phyloP scores from a whole-genome alignment of 2,888 invertebrate species.

The Drosophila multiciliata region DNA sequence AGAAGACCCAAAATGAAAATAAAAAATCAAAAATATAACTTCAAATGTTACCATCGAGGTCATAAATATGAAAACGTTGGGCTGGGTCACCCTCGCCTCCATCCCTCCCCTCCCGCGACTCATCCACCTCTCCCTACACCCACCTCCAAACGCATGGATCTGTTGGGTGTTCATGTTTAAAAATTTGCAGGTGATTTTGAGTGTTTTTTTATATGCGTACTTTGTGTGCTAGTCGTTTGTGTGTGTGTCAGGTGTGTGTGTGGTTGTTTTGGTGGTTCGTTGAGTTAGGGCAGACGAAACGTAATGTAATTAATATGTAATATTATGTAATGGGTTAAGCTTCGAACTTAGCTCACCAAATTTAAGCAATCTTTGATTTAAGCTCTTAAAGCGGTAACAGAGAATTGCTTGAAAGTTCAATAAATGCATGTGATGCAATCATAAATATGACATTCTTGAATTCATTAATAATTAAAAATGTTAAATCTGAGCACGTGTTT shows the following conservation, averaged over 20 bases:
- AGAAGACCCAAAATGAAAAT: slow-evolving; percentile 5
- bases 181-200: slow-evolving; percentile 63
- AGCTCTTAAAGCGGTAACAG: not conserved
- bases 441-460: slow-evolving; percentile 16
- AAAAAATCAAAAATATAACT: slow-evolving; percentile 63
- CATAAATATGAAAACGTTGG: slow-evolving; percentile 56
- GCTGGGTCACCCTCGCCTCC: not conserved
- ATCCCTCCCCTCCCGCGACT: no score
- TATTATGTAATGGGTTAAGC: slow-evolving; percentile 31
- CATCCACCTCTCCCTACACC: not conserved
- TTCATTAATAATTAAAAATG: slow-evolving; percentile 29
- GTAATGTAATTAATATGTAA: slow-evolving; percentile 45
- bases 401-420: slow-evolving; percentile 1
- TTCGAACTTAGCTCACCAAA: slow-evolving; percentile 28
- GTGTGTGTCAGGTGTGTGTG: slow-evolving; percentile 5
- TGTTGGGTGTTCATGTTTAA: slow-evolving; percentile 32
- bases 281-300: slow-evolving; percentile 16
- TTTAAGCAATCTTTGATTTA: not conserved
- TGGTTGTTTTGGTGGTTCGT: slow-evolving; percentile 4
- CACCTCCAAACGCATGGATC: not conserved
- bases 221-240: not conserved
- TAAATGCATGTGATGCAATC: slow-evolving; percentile 2
- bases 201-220: slow-evolving; percentile 43
- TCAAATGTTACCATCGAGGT: slow-evolving; percentile 49
- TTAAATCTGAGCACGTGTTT: slow-evolving; percentile 7